These are phyloP conservation scores for Eilema griseolum DNA, from an alignment of 2,888 invertebrate genomes.

Conservation along the genomic window DNA sequence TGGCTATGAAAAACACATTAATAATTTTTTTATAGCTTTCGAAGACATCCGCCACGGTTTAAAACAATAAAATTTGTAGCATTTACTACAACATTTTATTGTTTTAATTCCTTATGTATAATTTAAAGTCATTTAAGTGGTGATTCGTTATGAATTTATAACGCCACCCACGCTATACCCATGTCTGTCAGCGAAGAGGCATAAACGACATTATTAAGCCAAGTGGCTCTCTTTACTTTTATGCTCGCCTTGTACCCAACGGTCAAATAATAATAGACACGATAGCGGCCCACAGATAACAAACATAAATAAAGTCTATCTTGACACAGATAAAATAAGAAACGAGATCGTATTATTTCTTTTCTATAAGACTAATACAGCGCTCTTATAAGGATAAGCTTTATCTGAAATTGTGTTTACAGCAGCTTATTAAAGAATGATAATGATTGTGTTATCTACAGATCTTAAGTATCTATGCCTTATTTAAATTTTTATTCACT, in stretches of 20 bases:
- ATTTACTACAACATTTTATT: neutral
- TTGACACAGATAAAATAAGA: conserved; percentile 55
- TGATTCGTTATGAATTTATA: conserved; percentile 2
- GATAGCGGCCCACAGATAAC: conserved; percentile 62
- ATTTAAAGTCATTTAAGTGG: neutral
- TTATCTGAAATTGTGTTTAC: conserved; percentile 65
- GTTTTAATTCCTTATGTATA: neutral
- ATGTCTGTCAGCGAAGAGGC: conserved; percentile 47
- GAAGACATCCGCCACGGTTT: neutral
- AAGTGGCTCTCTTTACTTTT: conserved; percentile 69
- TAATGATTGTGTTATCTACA: conserved; percentile 45
- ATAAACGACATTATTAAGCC: conserved; percentile 70
- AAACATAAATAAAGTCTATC: conserved; percentile 57
- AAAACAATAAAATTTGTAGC: neutral
- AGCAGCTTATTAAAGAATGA: conserved; percentile 55
- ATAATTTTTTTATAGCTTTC: neutral
- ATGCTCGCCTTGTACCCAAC: conserved; percentile 68
- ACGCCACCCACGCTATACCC: conserved; percentile 33
- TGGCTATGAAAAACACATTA: neutral
- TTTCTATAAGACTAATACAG: conserved; percentile 68
- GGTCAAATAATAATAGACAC: conserved; percentile 55
- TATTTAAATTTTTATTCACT: neutral
- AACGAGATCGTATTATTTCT: conserved; percentile 63
- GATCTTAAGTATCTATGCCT: conserved; percentile 17
- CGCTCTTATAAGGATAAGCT: conserved; percentile 54